Percentiles rank a stretch among this genome's conserved stretches.
These are phyloP conservation scores for Aurelia coerulea DNA, from an alignment of 30 jellyfish, hydroid and myxozoan genomes.

Conservation along the genomic window DNA sequence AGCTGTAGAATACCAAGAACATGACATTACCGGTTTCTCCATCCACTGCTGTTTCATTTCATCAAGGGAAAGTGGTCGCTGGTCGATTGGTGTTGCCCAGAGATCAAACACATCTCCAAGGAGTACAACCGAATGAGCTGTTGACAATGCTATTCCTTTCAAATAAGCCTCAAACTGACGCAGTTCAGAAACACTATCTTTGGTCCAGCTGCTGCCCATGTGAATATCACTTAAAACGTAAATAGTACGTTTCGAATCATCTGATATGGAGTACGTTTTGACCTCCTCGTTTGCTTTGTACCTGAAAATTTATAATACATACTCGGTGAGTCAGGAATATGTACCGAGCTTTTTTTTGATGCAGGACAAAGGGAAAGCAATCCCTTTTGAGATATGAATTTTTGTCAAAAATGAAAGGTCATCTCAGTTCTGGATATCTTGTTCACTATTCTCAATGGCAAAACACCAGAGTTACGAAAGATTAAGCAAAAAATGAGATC, in stretches of 20 bases:
- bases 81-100: slow-evolving; percentile 59
- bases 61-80: slow-evolving; percentile 33
- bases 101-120: slow-evolving; percentile 64
- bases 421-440: too few relatives aligned
- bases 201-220: slow-evolving; percentile 58
- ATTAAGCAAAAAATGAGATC: too few relatives aligned
- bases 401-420: too few relatives aligned
- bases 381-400: too few relatives aligned
- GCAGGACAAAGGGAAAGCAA: too few relatives aligned
- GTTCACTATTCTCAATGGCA: too few relatives aligned
- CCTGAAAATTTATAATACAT: too few relatives aligned
- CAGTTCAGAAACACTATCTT: slow-evolving; percentile 21
- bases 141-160: slow-evolving; percentile 37
- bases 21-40: slow-evolving; percentile 19
- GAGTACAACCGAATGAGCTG: slow-evolving; percentile 33
- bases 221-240: slow-evolving; percentile 56
- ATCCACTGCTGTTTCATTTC: slow-evolving; percentile 30
- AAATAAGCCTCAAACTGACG: slow-evolving; percentile 14
- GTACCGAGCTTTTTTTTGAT: too few relatives aligned
- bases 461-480: too few relatives aligned
- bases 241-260: slow-evolving; percentile 23
- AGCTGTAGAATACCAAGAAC: too few relatives aligned
- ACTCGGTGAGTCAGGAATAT: too few relatives aligned
- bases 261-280: not conserved
- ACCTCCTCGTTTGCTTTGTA: too few relatives aligned